Percentiles rank a stretch among this genome's conserved stretches.
These are phyloP conservation scores for Sialia sialis DNA, from an alignment of 2,113 vertebrate species.

Conservation along the genomic window DNA sequence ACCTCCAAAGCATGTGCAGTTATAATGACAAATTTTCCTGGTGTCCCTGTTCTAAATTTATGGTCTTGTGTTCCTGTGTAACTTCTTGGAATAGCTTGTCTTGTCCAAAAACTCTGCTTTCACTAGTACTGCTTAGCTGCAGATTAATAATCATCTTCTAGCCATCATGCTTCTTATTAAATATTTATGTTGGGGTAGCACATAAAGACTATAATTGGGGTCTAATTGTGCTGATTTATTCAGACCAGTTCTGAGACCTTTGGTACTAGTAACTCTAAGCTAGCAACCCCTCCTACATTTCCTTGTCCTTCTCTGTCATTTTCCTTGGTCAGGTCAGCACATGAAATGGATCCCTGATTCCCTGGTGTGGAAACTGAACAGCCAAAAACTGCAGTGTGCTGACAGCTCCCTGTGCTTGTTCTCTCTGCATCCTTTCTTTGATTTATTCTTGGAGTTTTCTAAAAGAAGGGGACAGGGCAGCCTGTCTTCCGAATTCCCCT, in stretches of 20 bases:
- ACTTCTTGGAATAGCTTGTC: not conserved
- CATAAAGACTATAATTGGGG: not conserved
- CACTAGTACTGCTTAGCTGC: not conserved
- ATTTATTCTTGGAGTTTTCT: slow-evolving; percentile 29
- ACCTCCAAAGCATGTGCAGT: not conserved
- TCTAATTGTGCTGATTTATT: slow-evolving; percentile 49
- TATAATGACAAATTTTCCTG: not conserved
- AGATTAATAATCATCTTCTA: not conserved
- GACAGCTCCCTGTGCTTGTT: not conserved
- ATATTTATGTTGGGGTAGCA: slow-evolving; percentile 25
- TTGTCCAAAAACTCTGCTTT: not conserved
- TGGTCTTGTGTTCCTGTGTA: not conserved
- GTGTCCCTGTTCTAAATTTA: not conserved
- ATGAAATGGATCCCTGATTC: not conserved
- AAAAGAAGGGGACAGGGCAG: slow-evolving; percentile 4
- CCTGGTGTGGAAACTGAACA: not conserved
- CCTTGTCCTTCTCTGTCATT: slow-evolving; percentile 25
- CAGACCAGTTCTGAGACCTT: slow-evolving; percentile 3
- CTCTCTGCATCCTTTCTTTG: slow-evolving; percentile 22
- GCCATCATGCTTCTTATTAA: slow-evolving; percentile 3
- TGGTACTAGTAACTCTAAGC: not conserved
- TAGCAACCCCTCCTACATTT: not conserved
- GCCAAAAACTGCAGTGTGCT: not conserved
- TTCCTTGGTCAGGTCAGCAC: not conserved
- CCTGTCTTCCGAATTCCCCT: not conserved